Evolutionary conservation across 2,888 invertebrate genomes (phyloP), one percentile per base, ranked within the genome.

Genomic region (Piscicola geometra): DNA sequence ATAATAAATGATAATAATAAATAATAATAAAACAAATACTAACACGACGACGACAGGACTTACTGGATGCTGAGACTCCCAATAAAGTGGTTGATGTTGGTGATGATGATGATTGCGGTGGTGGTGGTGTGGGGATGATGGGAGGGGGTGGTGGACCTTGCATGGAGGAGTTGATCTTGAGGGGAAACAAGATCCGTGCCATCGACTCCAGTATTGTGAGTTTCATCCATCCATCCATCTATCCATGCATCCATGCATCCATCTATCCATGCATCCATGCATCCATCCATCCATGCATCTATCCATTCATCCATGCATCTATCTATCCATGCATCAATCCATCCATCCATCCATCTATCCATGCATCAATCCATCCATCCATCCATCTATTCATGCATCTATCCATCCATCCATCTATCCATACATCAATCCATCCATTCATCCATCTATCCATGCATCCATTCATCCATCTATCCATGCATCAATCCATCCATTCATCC

Each of bases 161-260:
- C 12, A 3, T 64, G 5, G 9, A 64, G 64, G 5, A 64, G 64
- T 64, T 28, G 64, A 12, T 12, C 9, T 64, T 28, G 64, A 28
- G 21, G 3, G 25, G 30, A 3, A 28, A 64, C 28, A 28, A 64
- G 12, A 3, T 64, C 12, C 3, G 21, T 3, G 3, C 28, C 5
- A 64, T 30, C 21, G 64, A 64, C 28, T 25, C 35, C 25, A 30
- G n/a, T 32, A 64, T 30, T 64, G 64, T 64, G 25, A 64, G 33
- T 21, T 67, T 32, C 15, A 15, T 67, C 35, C 67, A 32, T 67
- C 35, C 68, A 68, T 30, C 41, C 36, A 35, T 35, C 33, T 33
- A 18, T 68, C 41, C 33, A 68, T 32, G 28, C 68, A 35, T 68
- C 36, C 68, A 32, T 68, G 25, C 68, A 9, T 35, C 33, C 68